Evolutionary conservation across 2,888 invertebrate species (phyloP), one percentile per base, ranked within the genome.

Genomic region (Himalopsyche kuldschensis): DNA sequence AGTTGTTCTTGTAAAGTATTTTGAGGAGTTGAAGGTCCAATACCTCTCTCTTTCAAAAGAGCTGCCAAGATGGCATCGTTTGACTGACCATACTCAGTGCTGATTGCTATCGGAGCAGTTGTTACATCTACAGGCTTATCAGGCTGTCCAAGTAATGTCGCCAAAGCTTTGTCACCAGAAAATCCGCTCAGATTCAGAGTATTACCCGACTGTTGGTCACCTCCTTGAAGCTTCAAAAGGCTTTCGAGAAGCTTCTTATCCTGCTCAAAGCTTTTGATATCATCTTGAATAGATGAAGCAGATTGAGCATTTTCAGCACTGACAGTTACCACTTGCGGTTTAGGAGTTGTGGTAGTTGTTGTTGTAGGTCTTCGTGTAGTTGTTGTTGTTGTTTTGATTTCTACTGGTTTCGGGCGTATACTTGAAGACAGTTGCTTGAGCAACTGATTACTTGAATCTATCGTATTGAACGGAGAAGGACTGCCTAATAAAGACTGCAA

Each of bases 1-100:
- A 93, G 89, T 89, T 93, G 93, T 87, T 93, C 92, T 87, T 92
- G 92, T 88, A 93, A 89, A 82, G 92, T 91, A 81, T 92, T 91
- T 89, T 93, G 93, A 87, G 95, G 94, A 85, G 94, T 94, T n/a
- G 93, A 92, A 4, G 95, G 95, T 83, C 94, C 94, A 87, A 95
- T 95, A 63, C 95, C 95, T 88, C 94, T 93, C 87, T 95, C 93
- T 89, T 95, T 95, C 78, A 95, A 90, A 81, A 95, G 89, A 3
- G 95, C 94, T 0, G 95, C 95, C 32, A 95, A 90, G 85, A 95
- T 90, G 0, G 95, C 95, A 85, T 95, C 95, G 87, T 94, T 93
- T 84, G 93, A 93, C 87, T 93, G 93, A 17, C 94, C 94, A 83
- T 91, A 93, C 87, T 92, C 92, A 10, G 92, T 92, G 87, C 92